Evolutionary conservation across 1,140 invertebrate genomes (phyloP), one percentile per base, ranked within the genome.

Genomic region (Lepidurus apus): DNA sequence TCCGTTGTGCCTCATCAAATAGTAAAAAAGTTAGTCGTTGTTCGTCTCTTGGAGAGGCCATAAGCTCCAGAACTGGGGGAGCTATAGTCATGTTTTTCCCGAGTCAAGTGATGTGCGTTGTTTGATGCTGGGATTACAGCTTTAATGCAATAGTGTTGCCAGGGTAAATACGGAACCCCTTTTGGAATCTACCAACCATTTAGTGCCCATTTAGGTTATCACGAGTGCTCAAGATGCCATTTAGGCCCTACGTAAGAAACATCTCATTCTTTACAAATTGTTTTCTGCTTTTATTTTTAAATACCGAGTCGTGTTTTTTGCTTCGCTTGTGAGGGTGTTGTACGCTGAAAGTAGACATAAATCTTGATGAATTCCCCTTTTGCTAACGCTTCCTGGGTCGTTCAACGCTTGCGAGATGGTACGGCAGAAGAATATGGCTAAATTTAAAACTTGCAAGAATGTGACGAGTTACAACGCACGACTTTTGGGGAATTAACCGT

Each of bases 341-440:
- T 17, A 65, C 13, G 53, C 53, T 6, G 17, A 4, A 21, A 21
- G 53, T 7, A 65, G 10, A 47, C 53, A 65, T 65, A 65, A 65
- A 65, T 65, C 17, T 65, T 65, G 7, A 65, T 65, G 53, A 65
- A 65, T 13, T 65, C 13, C 53, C 21, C 53, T 65, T 34, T 9
- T 65, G 53, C 13, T 65, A 65, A 13, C 17, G 4, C 8, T 65
- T 65, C 21, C 53, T 65, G 17, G 53, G 17, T 65, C 53, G 53
- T 65, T 65, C 53, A 65, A 65, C 53, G 53, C 17, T 65, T 65
- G 53, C 53, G 53, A 13, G 53, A 65, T 65, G 53, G 53, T n/a
- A 21, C 17, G 53, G 53, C 13, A 0, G 53, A 21, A 65, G 53
- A 65, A 65, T 65, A 17, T 7, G 53, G 53, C 53, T 65, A 65